Conservation (phyloP, 2,797 vertebrate species). For the Clarias laeviceps region DNA sequence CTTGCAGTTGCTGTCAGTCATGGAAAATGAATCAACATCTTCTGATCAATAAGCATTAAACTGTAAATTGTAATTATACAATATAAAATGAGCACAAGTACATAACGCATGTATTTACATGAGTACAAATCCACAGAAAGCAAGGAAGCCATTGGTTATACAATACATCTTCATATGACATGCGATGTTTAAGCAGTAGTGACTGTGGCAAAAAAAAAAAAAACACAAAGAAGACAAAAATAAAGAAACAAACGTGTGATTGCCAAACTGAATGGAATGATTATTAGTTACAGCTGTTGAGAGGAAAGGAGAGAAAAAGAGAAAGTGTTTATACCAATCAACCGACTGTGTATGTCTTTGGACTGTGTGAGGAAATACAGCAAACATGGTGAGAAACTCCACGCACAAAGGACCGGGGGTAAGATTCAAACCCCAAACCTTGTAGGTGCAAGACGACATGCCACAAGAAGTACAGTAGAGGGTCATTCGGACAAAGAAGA, state of each 20-base stretch:
- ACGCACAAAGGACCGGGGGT: background rate
- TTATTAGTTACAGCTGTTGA: conserved; percentile 52
- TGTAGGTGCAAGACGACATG: too few species aligned
- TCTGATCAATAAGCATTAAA: background rate
- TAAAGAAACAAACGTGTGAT: background rate
- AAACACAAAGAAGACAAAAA: background rate
- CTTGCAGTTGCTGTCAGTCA: background rate
- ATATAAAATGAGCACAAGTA: background rate
- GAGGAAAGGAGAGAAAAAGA: background rate
- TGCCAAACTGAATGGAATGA: conserved; percentile 45
- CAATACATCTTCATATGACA: background rate
- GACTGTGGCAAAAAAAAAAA: background rate
- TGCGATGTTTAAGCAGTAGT: background rate
- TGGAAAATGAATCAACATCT: background rate
- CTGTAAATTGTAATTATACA: background rate
- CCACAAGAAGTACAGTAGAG: background rate
- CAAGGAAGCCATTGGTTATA: background rate
- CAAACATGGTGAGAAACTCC: background rate
- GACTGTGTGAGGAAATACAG: too few species aligned
- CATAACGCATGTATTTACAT: background rate
- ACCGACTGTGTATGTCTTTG: too few species aligned
- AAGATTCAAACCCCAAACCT: background rate
- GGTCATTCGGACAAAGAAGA: background rate
- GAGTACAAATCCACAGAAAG: background rate
- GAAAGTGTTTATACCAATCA: background rate